Evolutionary conservation across 2,888 invertebrate species (phyloP).

Genomic region (Acanthococcus lagerstroemiae): DNA sequence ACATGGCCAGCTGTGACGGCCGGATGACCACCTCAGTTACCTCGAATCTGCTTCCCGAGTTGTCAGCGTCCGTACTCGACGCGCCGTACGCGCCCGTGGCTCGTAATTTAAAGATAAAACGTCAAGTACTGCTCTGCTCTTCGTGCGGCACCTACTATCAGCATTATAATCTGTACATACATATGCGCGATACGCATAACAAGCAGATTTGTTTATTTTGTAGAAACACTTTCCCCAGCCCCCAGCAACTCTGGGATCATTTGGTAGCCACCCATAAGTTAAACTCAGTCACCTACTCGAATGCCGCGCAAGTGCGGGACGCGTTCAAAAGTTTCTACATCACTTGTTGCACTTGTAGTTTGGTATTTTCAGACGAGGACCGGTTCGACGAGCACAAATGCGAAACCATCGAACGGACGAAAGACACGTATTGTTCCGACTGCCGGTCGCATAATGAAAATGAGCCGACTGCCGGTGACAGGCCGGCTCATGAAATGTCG

Average conservation of each 20-base stretch:
- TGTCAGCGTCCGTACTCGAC: conserved; percentile 39
- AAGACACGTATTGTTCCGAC: background rate
- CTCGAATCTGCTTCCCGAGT: conserved; percentile 43
- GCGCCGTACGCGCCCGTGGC: conserved; percentile 40
- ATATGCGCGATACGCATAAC: conserved; percentile 72
- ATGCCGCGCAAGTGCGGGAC: conserved; percentile 46
- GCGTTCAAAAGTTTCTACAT: conserved; percentile 26
- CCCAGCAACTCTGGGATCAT: conserved; percentile 68
- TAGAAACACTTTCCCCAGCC: conserved; percentile 68
- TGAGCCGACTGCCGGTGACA: background rate
- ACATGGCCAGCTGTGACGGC: conserved; percentile 43
- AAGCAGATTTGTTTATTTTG: conserved; percentile 75
- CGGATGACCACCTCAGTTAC: conserved; percentile 37
- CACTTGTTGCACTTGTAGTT: conserved; percentile 20
- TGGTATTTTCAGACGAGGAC: conserved; percentile 19
- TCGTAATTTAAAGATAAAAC: conserved; percentile 54
- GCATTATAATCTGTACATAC: conserved; percentile 74
- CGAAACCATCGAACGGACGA: background rate
- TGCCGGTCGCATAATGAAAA: background rate
- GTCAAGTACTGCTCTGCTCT: conserved; percentile 70
- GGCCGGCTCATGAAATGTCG: background rate
- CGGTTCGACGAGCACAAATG: conserved; percentile 15
- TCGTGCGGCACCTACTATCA: conserved; percentile 76
- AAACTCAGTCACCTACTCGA: conserved; percentile 56
- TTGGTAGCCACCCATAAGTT: conserved; percentile 67